Base-by-base conservation (phyloP, 2,888 invertebrate species). In the Andricus quercusramuli region DNA sequence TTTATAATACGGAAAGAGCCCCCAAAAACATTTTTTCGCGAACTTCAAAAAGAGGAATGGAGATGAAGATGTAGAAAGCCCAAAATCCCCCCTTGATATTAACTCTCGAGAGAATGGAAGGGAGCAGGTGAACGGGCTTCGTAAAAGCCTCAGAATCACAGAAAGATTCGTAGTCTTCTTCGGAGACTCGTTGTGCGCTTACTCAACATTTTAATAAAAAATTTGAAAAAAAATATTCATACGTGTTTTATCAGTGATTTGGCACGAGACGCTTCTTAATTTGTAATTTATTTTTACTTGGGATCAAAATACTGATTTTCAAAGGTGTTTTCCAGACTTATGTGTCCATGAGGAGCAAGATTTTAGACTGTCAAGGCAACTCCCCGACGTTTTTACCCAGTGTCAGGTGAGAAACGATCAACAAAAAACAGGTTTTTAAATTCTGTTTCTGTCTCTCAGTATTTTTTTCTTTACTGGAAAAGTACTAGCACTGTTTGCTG, bases 321-420 rank as follows among this genome's bases (percentile, higher is more conserved):
- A 8, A 65, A 77, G 59, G 81, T 83, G 83, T 74, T 66, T 70
- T 65, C 9, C 82, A 87, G 83, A 87, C 87, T 82, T 90, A 92
- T 92, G 92, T 92, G 92, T 91, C 92, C 86, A 92, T 92, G 92
- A 92, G 90, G 91, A 90, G 91, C 90, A 92, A 92, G 85, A 88
- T 92, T 84, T 89, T 92, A 87, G 91, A 92, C 83, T 91, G 92
- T 85, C 92, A 92, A 92, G 90, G 92, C 89, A 92, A 92, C 80
- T 90, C 89, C 83, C 92, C 92, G 82, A 90, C 91, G 84, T 92
- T 92, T 80, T 90, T 92, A 85, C 88, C 92, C 81, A 92, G 90
- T 83, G 88, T 92, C 84, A 91, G 92, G 92, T 92, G 82, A 91
- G 87, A 81, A 77, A 76, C 70, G 32, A 56, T 22, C 44, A 67